A percentile compares a stretch with the other conserved stretches of the same genome.
phyloP scores from a whole-genome alignment of 2,113 vertebrate genomes.

The Brachyistius frenatus region DNA sequence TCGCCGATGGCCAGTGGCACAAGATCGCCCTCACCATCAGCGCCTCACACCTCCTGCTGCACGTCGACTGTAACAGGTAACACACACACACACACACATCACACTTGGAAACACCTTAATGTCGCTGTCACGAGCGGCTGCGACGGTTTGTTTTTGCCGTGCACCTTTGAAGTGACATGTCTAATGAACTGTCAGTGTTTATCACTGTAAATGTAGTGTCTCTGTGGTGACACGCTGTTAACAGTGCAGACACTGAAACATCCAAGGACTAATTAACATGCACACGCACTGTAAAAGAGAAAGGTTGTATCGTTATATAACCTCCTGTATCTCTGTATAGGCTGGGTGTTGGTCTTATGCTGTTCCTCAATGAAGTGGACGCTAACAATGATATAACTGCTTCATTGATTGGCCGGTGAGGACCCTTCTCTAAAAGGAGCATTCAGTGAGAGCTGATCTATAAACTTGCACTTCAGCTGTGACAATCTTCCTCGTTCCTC shows the following conservation, averaged over 20 bases:
- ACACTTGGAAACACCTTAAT: background rate
- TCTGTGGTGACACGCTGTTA: slow-evolving; percentile 51
- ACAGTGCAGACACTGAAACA: slow-evolving; percentile 19
- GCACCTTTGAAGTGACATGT: slow-evolving; percentile 45
- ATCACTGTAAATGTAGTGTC: slow-evolving; percentile 53
- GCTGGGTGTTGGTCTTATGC: slow-evolving; percentile 4
- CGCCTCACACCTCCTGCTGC: slow-evolving; percentile 91
- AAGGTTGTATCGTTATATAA: slow-evolving; percentile 17
- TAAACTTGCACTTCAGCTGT: slow-evolving; percentile 58
- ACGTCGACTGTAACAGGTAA: slow-evolving; percentile 96
- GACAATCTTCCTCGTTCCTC: slow-evolving; percentile 16
- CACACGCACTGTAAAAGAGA: too few species aligned
- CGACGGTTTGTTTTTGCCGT: slow-evolving; percentile 16
- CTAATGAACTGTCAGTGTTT: slow-evolving; percentile 65
- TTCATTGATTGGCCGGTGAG: slow-evolving; percentile 49
- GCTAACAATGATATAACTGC: slow-evolving; percentile 59
- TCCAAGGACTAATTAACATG: slow-evolving; percentile 53
- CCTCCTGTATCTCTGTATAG: background rate
- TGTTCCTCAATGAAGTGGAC: slow-evolving; percentile 56
- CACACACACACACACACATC: slow-evolving; percentile 1
- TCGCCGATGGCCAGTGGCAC: slow-evolving; percentile 95
- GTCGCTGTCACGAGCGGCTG: slow-evolving; percentile 13
- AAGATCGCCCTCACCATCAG: slow-evolving; percentile 91
- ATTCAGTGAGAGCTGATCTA: slow-evolving; percentile 61
- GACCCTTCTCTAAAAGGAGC: slow-evolving; percentile 41